phyloP scores from a whole-genome alignment of 1,140 invertebrate species.

The Aphis craccivora region DNA sequence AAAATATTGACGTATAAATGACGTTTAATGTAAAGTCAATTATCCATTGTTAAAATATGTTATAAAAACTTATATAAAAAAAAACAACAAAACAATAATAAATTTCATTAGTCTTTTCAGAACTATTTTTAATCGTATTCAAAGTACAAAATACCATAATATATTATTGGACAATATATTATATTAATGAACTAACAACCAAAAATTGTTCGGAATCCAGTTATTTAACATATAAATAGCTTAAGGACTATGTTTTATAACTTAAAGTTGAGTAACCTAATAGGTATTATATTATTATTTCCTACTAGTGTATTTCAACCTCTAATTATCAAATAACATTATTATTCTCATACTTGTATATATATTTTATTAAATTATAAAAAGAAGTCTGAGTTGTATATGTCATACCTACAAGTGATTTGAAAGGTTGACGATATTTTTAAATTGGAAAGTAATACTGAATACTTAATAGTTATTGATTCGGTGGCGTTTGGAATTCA shows the following conservation, averaged over 20 bases:
- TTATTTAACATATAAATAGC: not conserved
- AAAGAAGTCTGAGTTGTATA: not conserved
- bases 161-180: not conserved
- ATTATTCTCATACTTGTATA: not conserved
- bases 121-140: not conserved
- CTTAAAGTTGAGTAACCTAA: not conserved
- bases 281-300: not conserved
- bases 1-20: not conserved
- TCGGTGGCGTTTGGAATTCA: not conserved
- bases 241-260: not conserved
- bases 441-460: not conserved
- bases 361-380: not conserved
- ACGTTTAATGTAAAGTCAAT: not conserved
- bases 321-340: not conserved
- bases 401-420: not conserved
- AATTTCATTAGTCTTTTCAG: not conserved
- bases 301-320: not conserved
- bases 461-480: not conserved
- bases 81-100: not conserved
- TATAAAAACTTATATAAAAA: not conserved
- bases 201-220: not conserved
- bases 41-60: not conserved
- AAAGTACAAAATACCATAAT: not conserved
- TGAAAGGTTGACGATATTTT: not conserved
- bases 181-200: not conserved